Evolutionary conservation across 1,140 invertebrate genomes (phyloP).

Genomic region (Ladona fulva): DNA sequence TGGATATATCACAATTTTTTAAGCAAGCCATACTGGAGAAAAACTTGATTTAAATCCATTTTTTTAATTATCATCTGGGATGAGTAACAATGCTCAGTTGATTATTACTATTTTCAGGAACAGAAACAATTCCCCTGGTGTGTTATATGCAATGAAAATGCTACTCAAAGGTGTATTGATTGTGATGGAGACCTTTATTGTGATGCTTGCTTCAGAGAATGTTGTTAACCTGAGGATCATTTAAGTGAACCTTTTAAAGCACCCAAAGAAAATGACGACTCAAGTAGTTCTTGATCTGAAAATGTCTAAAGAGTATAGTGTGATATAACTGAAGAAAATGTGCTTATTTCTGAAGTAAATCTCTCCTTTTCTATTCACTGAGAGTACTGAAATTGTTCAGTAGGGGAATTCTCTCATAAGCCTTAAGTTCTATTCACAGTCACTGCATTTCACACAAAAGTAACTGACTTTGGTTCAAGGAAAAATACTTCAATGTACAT

Average conservation of each 20-base stretch:
- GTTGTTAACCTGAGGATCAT: slow-evolving; percentile 35
- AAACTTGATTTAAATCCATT: background rate
- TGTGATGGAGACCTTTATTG: slow-evolving; percentile 66
- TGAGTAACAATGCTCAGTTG: background rate
- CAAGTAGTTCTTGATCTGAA: too few relatives aligned
- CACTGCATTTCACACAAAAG: too few relatives aligned
- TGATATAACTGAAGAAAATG: too few relatives aligned
- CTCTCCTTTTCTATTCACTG: too few relatives aligned
- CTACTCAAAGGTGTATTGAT: slow-evolving; percentile 46
- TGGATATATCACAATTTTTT: background rate
- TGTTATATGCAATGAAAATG: slow-evolving; percentile 67
- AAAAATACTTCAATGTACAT: too few relatives aligned
- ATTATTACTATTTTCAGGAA: slow-evolving; percentile 19
- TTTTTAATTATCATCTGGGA: background rate
- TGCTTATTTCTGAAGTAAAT: too few relatives aligned
- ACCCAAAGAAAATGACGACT: too few relatives aligned
- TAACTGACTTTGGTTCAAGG: too few relatives aligned
- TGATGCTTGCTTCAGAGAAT: slow-evolving; percentile 49
- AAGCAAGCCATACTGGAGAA: background rate
- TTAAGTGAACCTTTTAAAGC: slow-evolving; percentile 23
- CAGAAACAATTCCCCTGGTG: slow-evolving; percentile 63
- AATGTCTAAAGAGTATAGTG: too few relatives aligned
- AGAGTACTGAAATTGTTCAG: too few relatives aligned
- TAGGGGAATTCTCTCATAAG: too few relatives aligned
- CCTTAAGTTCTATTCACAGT: too few relatives aligned